Conservation (phyloP, 2,888 invertebrate species). For the Prenolepis imparis region DNA sequence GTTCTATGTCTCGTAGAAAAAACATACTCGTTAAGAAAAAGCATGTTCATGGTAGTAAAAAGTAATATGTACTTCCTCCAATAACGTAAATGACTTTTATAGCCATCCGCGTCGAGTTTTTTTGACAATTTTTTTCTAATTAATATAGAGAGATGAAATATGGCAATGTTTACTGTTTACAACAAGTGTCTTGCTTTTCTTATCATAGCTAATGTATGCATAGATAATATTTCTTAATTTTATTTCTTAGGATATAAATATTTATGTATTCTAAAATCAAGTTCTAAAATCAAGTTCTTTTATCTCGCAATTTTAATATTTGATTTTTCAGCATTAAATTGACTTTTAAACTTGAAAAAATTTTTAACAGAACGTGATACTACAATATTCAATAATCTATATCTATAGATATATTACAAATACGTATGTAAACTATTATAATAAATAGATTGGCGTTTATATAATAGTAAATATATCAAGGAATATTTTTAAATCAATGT, state of each 20-base stretch:
- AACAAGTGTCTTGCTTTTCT: neutral
- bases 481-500: neutral
- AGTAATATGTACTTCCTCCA: neutral
- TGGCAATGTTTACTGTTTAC: neutral
- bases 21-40: neutral
- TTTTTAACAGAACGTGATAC: neutral
- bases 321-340: neutral
- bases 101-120: neutral
- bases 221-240: neutral
- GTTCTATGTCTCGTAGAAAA: neutral
- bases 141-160: neutral
- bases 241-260: neutral
- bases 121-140: neutral
- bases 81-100: neutral
- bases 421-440: neutral
- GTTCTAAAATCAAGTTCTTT: neutral
- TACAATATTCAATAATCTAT: neutral
- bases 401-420: neutral
- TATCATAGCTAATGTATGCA: neutral
- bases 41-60: neutral
- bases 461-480: neutral
- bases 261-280: neutral
- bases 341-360: slow-evolving; percentile 17
- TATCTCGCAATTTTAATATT: slow-evolving; percentile 4
- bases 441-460: neutral